These are phyloP conservation scores for Trichechus manatus DNA, from an alignment of 2,113 vertebrate species.

Conservation along the genomic window DNA sequence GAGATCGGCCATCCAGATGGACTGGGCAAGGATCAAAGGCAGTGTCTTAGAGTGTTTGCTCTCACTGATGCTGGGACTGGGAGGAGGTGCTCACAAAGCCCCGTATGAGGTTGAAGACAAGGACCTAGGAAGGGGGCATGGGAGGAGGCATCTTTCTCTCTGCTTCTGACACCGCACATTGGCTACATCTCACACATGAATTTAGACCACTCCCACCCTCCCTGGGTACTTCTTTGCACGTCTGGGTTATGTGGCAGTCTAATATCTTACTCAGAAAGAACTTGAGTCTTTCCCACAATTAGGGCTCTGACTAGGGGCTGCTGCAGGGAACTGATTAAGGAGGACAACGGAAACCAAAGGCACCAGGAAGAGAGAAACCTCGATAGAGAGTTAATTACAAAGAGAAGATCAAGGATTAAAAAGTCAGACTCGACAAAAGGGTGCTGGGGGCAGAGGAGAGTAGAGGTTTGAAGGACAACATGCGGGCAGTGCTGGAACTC, in stretches of 20 bases:
- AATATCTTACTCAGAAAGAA: not conserved
- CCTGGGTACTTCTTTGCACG: not conserved
- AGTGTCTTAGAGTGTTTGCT: not conserved
- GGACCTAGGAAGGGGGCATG: not conserved
- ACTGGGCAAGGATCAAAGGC: not conserved
- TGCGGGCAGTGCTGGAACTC: not conserved
- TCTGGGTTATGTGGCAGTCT: not conserved
- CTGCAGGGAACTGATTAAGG: not conserved
- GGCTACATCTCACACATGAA: not conserved
- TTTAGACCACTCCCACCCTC: not conserved
- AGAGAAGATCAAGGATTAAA: not conserved
- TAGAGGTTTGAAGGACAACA: not conserved
- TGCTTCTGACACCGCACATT: not conserved
- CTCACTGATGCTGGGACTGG: not conserved
- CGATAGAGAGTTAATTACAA: not conserved
- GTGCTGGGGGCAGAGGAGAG: not conserved
- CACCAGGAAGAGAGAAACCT: not conserved
- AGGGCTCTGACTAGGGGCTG: not conserved
- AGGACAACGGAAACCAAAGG: not conserved
- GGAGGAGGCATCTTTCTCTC: not conserved
- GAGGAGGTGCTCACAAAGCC: not conserved
- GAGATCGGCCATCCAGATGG: not conserved
- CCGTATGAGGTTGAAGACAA: not conserved
- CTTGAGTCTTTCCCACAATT: not conserved
- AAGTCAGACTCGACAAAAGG: not conserved